Percentiles rank a stretch among this genome's conserved stretches.
phyloP scores from a whole-genome alignment of 2,113 vertebrate species.

The Alexandromys fortis region DNA sequence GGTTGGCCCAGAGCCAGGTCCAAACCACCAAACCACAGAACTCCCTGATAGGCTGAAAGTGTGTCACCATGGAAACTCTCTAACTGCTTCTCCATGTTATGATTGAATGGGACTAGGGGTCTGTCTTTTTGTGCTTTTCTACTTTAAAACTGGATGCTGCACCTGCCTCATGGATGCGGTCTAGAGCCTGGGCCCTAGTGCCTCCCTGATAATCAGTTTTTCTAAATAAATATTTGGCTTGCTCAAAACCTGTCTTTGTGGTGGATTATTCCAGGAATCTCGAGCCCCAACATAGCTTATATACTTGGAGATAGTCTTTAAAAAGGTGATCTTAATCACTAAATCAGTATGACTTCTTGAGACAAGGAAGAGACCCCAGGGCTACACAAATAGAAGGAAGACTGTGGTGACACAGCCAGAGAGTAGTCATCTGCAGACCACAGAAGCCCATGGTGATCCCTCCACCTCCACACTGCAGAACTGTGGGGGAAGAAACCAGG shows the following conservation, averaged over 20 bases:
- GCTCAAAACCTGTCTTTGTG: neutral
- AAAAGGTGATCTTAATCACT: neutral
- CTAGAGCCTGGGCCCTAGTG: neutral
- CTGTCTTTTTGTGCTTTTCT: neutral
- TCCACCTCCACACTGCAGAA: neutral
- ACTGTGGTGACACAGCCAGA: rapidly evolving
- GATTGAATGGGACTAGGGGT: neutral
- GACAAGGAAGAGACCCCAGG: neutral
- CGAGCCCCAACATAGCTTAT: neutral
- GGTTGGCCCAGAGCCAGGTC: too few species aligned
- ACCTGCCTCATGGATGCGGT: neutral
- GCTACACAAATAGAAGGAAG: neutral
- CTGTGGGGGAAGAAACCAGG: too few species aligned
- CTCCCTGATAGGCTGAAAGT: too few species aligned
- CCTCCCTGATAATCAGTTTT: neutral
- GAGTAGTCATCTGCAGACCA: neutral
- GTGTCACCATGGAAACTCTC: too few species aligned
- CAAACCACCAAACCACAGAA: neutral
- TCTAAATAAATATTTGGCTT: neutral
- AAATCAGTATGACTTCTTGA: neutral
- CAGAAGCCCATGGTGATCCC: neutral
- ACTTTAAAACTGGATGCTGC: neutral
- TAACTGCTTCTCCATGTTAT: too few species aligned
- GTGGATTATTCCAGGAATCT: neutral
- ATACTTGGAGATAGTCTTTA: neutral